phyloP scores from a whole-genome alignment of 2,888 invertebrate species.

The Caenorhabditis sp. region DNA sequence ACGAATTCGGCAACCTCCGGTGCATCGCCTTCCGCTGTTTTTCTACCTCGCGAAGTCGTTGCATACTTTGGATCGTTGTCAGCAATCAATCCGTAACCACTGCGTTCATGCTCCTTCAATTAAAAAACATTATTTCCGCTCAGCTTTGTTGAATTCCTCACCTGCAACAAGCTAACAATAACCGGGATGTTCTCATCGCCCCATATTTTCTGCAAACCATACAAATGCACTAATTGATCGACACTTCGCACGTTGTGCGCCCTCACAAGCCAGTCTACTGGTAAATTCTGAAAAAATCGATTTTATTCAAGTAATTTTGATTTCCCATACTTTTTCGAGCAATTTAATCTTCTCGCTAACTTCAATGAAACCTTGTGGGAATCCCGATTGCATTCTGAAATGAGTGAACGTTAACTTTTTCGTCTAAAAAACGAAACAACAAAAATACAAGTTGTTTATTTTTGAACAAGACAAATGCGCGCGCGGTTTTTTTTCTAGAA shows the following conservation, averaged over 20 bases:
- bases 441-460: too few relatives aligned
- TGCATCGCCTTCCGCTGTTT: not conserved
- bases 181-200: conserved; percentile 12
- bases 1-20: conserved; percentile 13
- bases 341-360: not conserved
- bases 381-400: too few relatives aligned
- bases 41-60: too few relatives aligned
- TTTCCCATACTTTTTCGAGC: not conserved
- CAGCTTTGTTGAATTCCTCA: conserved; percentile 8
- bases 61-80: conserved; percentile 5
- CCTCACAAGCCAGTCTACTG: conserved; percentile 30
- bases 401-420: too few relatives aligned
- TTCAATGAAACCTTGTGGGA: too few relatives aligned
- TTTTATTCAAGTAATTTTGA: not conserved
- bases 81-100: conserved; percentile 2
- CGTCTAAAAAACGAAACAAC: too few relatives aligned
- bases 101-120: conserved; percentile 1
- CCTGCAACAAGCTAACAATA: conserved; percentile 21
- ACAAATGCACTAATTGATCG: conserved; percentile 25
- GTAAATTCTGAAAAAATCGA: conserved; percentile 22
- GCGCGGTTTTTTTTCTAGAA: too few relatives aligned
- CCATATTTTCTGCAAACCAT: conserved; percentile 20
- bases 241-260: conserved; percentile 7
- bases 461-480: too few relatives aligned
- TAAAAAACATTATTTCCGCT: conserved; percentile 1